Conservation (phyloP, 2,113 vertebrate species). For the Pithys albifrons region DNA sequence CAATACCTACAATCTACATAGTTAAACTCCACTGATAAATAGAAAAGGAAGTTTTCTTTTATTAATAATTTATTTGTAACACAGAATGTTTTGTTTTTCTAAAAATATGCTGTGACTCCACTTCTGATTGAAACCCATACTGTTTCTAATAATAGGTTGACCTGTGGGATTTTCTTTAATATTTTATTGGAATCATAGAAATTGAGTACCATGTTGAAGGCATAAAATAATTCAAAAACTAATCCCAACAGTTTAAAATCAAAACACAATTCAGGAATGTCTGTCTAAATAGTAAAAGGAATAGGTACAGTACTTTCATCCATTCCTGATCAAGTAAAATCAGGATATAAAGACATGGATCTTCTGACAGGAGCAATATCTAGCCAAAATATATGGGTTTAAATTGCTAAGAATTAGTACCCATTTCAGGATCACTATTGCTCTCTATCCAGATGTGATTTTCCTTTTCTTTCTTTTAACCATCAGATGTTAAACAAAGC, state of each 20-base stretch:
- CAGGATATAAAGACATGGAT: accelerated
- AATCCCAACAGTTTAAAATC: not conserved
- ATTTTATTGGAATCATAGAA: not conserved
- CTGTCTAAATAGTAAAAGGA: not conserved
- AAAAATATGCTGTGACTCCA: not conserved
- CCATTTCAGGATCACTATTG: not conserved
- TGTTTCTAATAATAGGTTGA: not conserved
- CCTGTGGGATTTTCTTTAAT: not conserved
- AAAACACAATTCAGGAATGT: not conserved
- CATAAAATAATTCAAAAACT: not conserved
- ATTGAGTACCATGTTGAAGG: not conserved
- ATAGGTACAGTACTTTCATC: not conserved
- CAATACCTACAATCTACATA: not conserved
- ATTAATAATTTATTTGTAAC: not conserved
- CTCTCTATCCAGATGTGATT: not conserved
- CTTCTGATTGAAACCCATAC: not conserved
- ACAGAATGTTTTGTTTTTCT: not conserved
- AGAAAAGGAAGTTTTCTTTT: not conserved
- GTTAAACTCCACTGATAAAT: not conserved
- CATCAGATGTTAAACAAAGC: not conserved
- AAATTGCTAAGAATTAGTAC: not conserved
- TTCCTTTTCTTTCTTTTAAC: not conserved
- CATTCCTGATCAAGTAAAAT: not conserved
- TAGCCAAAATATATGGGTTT: not conserved
- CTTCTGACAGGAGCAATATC: not conserved